A percentile compares a stretch with the other conserved stretches of the same genome.
Conservation (phyloP, 92 coral and sea anemone species). For the Ricordea florida region DNA sequence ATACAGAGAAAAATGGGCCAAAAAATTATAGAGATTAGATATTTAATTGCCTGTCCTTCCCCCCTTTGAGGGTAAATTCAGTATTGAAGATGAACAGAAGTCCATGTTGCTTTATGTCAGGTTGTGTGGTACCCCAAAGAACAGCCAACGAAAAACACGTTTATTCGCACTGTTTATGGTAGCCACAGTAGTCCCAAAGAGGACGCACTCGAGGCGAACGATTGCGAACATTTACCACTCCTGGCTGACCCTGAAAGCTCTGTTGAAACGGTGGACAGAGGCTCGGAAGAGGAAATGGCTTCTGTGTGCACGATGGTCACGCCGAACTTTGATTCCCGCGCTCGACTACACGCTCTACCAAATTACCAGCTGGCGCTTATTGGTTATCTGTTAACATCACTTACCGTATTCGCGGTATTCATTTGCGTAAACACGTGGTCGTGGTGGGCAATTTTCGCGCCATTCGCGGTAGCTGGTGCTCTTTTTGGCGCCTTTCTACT, state of each 20-base stretch:
- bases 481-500: slow-evolving; percentile 23
- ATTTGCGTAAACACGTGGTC: slow-evolving; percentile 20
- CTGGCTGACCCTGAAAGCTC: slow-evolving; percentile 2
- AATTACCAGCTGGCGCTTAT: slow-evolving; percentile 1
- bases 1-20: too few species aligned
- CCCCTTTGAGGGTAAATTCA: too few species aligned
- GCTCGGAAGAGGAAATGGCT: slow-evolving; percentile 47
- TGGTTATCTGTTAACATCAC: background rate
- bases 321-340: slow-evolving; percentile 5
- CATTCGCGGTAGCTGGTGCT: slow-evolving; percentile 7
- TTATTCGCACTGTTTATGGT: slow-evolving; percentile 12
- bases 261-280: slow-evolving; percentile 21
- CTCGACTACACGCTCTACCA: slow-evolving; percentile 35
- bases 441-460: slow-evolving; percentile 39
- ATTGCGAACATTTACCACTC: slow-evolving; percentile 6
- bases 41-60: too few species aligned
- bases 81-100: too few species aligned
- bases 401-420: slow-evolving; percentile 13
- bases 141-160: background rate
- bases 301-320: slow-evolving; percentile 9
- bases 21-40: too few species aligned
- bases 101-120: background rate
- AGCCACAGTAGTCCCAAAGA: slow-evolving; percentile 13
- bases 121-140: slow-evolving; percentile 55
- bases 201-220: slow-evolving; percentile 48